Evolutionary conservation across 2,113 vertebrate genomes (phyloP).

Genomic region (Bostrychus sinensis): DNA sequence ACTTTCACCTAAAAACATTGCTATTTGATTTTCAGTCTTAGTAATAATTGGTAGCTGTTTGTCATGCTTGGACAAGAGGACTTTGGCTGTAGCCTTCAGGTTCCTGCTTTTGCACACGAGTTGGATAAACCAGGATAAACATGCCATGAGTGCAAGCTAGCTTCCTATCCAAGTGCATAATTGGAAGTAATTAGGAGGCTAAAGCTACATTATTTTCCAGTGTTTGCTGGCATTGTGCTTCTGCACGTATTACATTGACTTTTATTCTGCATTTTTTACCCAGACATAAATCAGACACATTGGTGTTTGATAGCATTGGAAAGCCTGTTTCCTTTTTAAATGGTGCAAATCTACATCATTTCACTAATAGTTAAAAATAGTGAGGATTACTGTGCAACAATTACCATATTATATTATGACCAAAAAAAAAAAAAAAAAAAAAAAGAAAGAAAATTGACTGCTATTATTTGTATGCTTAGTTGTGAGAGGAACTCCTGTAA

Average conservation of each 20-base stretch:
- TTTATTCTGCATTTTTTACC: not conserved
- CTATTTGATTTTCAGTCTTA: constrained; percentile 52
- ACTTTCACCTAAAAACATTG: constrained; percentile 27
- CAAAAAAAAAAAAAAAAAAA: too few species aligned
- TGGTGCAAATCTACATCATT: too few species aligned
- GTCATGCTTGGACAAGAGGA: constrained; percentile 52
- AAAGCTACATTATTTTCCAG: constrained; percentile 31
- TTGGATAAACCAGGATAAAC: constrained; percentile 52
- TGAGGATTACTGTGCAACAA: too few species aligned
- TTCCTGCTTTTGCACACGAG: constrained; percentile 45
- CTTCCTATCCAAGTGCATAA: constrained; percentile 28
- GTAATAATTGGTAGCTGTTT: constrained; percentile 66
- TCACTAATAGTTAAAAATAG: too few species aligned
- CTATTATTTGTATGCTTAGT: too few species aligned
- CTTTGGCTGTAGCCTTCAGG: constrained; percentile 48
- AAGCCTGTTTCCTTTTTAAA: too few species aligned
- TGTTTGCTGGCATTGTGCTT: constrained; percentile 11
- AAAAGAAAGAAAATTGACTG: too few species aligned
- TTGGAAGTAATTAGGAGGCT: constrained; percentile 39
- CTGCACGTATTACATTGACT: not conserved
- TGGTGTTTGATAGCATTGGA: too few species aligned
- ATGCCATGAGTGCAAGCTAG: constrained; percentile 19
- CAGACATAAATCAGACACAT: constrained; percentile 8
- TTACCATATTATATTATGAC: too few species aligned
- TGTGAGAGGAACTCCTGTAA: too few species aligned